Conservation (phyloP, 2,888 invertebrate genomes). For the Hyppa rectilinea region DNA sequence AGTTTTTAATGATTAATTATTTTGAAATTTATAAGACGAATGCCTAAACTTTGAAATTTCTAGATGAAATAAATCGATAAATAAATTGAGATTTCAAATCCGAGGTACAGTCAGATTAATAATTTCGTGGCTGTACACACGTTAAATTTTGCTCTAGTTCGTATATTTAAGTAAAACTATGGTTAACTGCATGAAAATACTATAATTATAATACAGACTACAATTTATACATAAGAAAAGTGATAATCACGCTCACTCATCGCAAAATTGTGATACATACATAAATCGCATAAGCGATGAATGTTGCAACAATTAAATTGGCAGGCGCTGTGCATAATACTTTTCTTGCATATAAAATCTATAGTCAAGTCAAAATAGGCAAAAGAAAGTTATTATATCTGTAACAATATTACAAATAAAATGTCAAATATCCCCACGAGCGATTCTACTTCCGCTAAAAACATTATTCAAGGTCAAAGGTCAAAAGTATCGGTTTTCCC, state of each 20-base stretch:
- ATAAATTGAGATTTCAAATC: slow-evolving; percentile 58
- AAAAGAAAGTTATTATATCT: too few relatives aligned
- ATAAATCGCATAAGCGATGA: not conserved
- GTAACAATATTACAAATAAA: not conserved
- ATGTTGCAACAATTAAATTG: slow-evolving; percentile 5
- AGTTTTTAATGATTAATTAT: slow-evolving; percentile 2
- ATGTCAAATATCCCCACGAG: not conserved
- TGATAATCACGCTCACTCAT: not conserved
- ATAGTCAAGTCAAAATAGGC: too few relatives aligned
- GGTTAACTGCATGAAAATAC: slow-evolving; percentile 58
- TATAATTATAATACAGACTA: slow-evolving; percentile 20
- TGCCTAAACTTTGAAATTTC: not conserved
- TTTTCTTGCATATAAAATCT: slow-evolving; percentile 32
- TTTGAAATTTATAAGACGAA: not conserved
- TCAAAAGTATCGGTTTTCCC: not conserved
- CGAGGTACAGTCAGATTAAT: slow-evolving; percentile 26
- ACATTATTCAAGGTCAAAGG: not conserved
- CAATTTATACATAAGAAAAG: slow-evolving; percentile 24
- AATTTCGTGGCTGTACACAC: slow-evolving; percentile 10
- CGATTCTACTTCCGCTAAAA: not conserved
- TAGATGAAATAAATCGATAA: slow-evolving; percentile 27
- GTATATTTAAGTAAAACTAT: slow-evolving; percentile 41
- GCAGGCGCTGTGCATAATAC: slow-evolving; percentile 1
- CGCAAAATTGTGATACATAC: not conserved
- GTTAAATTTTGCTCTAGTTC: not conserved